Evolutionary conservation across 2,113 vertebrate genomes (phyloP), one percentile per base, ranked within the genome.

Genomic region (Scolopax mira): DNA sequence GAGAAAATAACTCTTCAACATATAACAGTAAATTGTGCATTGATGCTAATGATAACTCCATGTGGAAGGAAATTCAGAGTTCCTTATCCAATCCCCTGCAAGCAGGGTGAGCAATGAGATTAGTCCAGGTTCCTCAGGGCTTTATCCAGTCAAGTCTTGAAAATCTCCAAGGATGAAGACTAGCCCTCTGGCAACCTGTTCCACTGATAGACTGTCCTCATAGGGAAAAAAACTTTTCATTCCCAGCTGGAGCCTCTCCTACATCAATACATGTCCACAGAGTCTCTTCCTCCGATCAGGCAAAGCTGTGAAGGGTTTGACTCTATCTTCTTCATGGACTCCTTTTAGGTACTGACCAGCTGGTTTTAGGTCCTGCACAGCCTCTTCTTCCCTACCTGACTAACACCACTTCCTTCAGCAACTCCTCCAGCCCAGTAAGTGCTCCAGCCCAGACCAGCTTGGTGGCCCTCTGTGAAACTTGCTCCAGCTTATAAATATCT

Each of bases 31-130:
- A 65, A 57, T 25, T 75, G 17, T 37, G 4, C 6, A 21, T 64
- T 74, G n/a, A 46, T 61, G 25, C 25, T 65, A 46, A 25, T 52
- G 52, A 41, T 13, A 35, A 61, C 13, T 79, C 9, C 0, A 0
- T 13, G 44, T 49, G 13, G 35, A 92, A 74, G n/a, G 35, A 57
- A 92, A 65, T 13, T 62, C 30, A 28, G 7, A 3, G 6, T 51
- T 16, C 86, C 19, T 79, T n/a, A 89, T 52, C 6, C 35, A 74
- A 15, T 4, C 4, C 9, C 4, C 18, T 55, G 33, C 31, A 83
- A 89, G 41, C 22, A 55, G 25, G 27, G 11, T 27, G 21, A 86
- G 22, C 42, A 48, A 35, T 48, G 48, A 85, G n/a, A 78, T 58
- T 84, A 64, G 27, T 24, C 17, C 41, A 72, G 27, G 7, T 58